These are phyloP conservation scores for Prionailurus bengalensis DNA, from an alignment of 2,113 vertebrate species.

Conservation along the genomic window DNA sequence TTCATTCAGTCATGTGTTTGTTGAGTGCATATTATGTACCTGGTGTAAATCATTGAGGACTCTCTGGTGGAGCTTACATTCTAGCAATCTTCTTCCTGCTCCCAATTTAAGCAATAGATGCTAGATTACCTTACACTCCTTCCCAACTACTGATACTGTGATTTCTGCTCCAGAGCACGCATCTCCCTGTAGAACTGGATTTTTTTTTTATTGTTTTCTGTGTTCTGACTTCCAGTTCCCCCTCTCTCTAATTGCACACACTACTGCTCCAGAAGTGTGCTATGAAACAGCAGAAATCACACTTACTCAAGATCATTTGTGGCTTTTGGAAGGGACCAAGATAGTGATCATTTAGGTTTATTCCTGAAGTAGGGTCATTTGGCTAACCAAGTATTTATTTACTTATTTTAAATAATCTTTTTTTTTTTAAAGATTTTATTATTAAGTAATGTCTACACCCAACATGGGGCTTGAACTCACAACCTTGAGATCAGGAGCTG, in stretches of 20 bases:
- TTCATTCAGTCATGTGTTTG: not conserved
- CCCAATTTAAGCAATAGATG: not conserved
- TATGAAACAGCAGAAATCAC: not conserved
- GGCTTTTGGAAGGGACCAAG: not conserved
- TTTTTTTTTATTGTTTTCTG: constrained; percentile 9
- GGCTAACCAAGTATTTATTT: not conserved
- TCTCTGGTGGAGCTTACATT: not conserved
- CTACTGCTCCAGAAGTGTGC: not conserved
- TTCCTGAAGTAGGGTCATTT: not conserved
- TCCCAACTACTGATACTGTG: not conserved
- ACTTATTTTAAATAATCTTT: no score
- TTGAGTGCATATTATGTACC: not conserved
- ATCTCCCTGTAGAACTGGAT: not conserved
- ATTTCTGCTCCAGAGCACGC: not conserved
- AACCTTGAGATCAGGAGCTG: no score
- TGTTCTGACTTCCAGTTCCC: not conserved
- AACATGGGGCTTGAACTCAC: no score
- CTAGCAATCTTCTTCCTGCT: not conserved
- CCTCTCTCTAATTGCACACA: not conserved
- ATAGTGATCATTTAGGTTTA: not conserved
- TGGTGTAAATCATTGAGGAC: not conserved
- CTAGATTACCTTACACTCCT: not conserved
- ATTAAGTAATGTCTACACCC: no score
- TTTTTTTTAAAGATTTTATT: no score
- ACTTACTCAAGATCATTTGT: constrained; percentile 1